Conservation (phyloP, 2,888 invertebrate genomes). For the Nineta flava region DNA sequence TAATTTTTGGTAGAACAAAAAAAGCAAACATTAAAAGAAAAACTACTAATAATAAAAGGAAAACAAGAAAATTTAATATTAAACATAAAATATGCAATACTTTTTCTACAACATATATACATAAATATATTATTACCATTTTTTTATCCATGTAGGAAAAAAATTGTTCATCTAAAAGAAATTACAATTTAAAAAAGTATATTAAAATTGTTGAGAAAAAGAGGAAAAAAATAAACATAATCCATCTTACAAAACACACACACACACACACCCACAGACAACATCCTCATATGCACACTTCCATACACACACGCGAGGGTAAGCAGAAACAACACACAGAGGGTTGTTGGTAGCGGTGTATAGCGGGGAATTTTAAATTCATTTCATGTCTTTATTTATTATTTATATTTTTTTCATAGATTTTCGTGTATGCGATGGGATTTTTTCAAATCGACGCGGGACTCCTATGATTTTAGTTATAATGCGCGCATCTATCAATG, state of each 20-base stretch:
- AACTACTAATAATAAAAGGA: too few relatives aligned
- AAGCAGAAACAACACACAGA: too few relatives aligned
- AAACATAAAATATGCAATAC: too few relatives aligned
- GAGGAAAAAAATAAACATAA: neutral
- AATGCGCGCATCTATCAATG: conserved; percentile 23
- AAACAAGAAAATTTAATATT: too few relatives aligned
- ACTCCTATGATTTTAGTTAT: conserved; percentile 19
- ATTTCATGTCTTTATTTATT: conserved; percentile 19
- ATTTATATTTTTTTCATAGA: conserved; percentile 34
- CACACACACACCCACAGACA: too few relatives aligned
- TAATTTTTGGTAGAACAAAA: too few relatives aligned
- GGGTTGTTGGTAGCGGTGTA: neutral
- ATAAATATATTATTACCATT: too few relatives aligned
- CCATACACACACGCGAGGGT: too few relatives aligned
- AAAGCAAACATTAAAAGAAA: too few relatives aligned
- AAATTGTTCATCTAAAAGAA: neutral
- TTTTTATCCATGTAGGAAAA: neutral
- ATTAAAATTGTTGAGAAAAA: neutral
- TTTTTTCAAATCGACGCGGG: conserved; percentile 30
- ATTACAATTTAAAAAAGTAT: conserved; percentile 1
- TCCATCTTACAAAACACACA: neutral
- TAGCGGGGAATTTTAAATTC: conserved; percentile 6
- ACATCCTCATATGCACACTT: too few relatives aligned
- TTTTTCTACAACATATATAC: too few relatives aligned
- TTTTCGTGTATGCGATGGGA: conserved; percentile 24